These are phyloP conservation scores for Pygoscelis antarcticus DNA, from an alignment of 2,113 vertebrate genomes.

Conservation along the genomic window DNA sequence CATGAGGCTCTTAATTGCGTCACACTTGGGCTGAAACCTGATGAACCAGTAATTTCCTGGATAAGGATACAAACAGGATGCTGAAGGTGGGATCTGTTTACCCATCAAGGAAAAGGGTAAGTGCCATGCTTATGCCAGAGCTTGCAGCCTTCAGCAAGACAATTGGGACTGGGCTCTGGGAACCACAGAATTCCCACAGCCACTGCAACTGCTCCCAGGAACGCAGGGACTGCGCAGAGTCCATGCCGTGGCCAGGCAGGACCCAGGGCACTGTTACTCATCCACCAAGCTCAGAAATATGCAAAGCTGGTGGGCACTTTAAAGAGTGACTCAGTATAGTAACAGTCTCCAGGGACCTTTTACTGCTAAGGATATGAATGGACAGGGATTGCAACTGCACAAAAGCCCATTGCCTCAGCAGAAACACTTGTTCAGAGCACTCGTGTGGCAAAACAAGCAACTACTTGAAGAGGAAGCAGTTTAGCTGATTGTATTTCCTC, in stretches of 20 bases:
- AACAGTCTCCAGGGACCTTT: neutral
- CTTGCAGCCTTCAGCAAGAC: neutral
- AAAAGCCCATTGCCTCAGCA: neutral
- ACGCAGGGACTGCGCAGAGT: neutral
- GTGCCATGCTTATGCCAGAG: neutral
- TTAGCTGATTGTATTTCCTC: constrained; percentile 7
- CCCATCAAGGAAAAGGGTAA: neutral
- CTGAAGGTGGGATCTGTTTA: neutral
- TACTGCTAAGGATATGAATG: neutral
- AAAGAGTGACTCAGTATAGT: neutral
- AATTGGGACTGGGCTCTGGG: neutral
- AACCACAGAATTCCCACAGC: neutral
- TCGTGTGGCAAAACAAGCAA: neutral
- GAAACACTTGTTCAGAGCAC: constrained; percentile 3
- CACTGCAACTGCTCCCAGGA: neutral
- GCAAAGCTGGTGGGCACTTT: neutral
- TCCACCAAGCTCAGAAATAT: neutral
- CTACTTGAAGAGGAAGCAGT: constrained; percentile 16
- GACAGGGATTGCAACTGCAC: neutral
- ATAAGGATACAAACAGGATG: neutral
- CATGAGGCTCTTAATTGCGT: neutral
- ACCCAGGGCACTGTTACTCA: neutral
- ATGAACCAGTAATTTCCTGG: neutral
- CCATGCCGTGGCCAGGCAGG: neutral
- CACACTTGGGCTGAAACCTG: neutral